Evolutionary conservation across 2,888 invertebrate genomes (phyloP).

Genomic region (Acanthosepion pharaonis): DNA sequence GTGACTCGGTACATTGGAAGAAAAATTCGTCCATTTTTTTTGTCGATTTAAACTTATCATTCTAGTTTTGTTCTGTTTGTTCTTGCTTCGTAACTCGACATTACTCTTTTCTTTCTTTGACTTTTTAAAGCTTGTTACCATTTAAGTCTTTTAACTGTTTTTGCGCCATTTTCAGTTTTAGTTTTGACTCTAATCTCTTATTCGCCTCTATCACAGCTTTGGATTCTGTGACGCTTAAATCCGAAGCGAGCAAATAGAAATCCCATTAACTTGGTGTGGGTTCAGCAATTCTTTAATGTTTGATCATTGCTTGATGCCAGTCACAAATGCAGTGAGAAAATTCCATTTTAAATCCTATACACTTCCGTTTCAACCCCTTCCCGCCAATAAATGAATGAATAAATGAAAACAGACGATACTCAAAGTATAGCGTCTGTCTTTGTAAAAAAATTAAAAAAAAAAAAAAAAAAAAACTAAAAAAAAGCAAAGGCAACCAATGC

Average conservation of each 20-base stretch:
- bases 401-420: not conserved
- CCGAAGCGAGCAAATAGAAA: not conserved
- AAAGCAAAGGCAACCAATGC: not conserved
- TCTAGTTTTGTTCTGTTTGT: too few relatives aligned
- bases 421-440: not conserved
- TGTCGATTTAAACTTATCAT: too few relatives aligned
- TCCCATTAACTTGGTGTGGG: not conserved
- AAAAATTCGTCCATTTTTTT: too few relatives aligned
- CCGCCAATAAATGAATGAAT: not conserved
- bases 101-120: too few relatives aligned
- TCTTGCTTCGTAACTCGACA: too few relatives aligned
- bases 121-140: too few relatives aligned
- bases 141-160: too few relatives aligned
- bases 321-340: not conserved
- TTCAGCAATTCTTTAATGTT: not conserved
- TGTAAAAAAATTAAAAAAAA: not conserved
- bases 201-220: not conserved
- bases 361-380: not conserved
- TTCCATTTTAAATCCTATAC: not conserved
- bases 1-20: too few relatives aligned
- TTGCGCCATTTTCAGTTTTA: too few relatives aligned
- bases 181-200: not conserved
- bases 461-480: not conserved
- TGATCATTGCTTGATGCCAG: not conserved
- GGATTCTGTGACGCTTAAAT: not conserved